phyloP scores from a whole-genome alignment of 30 jellyfish, hydroid and myxozoan species.

The Mastigias papua region DNA sequence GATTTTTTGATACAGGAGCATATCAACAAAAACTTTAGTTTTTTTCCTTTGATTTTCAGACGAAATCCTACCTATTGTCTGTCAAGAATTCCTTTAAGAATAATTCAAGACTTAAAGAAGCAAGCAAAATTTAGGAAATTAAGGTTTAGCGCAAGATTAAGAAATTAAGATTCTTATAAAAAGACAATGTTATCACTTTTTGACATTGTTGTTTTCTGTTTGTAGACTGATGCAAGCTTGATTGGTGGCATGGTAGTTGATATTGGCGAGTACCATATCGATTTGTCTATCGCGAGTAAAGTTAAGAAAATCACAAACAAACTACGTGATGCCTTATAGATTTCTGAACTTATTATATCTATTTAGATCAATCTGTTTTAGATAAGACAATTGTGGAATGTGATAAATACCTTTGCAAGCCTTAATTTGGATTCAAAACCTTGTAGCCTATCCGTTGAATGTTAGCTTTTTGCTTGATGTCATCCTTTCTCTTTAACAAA shows the following conservation, averaged over 20 bases:
- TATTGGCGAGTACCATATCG: conserved; percentile 95
- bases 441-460: neutral
- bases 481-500: neutral
- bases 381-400: neutral
- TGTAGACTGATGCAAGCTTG: conserved; percentile 76
- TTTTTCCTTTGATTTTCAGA: too few species aligned
- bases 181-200: too few species aligned
- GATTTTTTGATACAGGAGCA: too few species aligned
- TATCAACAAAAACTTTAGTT: too few species aligned
- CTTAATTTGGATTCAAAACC: neutral
- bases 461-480: neutral
- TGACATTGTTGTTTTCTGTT: neutral
- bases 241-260: conserved; percentile 98
- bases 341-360: neutral
- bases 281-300: conserved; percentile 96
- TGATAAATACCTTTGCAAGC: neutral
- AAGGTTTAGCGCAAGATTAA: too few species aligned
- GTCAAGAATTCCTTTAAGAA: too few species aligned
- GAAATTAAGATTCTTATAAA: too few species aligned
- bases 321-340: conserved; percentile 75
- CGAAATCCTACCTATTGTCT: too few species aligned
- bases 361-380: neutral
- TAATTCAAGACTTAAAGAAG: too few species aligned
- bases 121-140: too few species aligned
- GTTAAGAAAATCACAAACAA: conserved; percentile 77